Evolutionary conservation across 1,140 invertebrate genomes (phyloP).

Genomic region (Eriosoma lanigerum): DNA sequence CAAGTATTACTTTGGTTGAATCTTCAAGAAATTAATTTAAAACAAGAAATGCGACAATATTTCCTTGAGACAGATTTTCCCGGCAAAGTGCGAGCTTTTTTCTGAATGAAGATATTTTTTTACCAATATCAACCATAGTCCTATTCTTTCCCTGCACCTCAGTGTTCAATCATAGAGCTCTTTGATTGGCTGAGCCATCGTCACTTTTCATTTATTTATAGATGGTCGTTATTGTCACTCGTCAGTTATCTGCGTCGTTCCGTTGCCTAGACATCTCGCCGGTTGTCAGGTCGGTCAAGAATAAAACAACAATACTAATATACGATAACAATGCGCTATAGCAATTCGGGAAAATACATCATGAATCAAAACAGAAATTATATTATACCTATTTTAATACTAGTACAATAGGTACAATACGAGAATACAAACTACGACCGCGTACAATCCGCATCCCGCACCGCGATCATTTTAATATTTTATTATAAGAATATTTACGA

Average conservation of each 20-base stretch:
- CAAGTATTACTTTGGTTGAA: background rate
- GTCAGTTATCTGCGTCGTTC: background rate
- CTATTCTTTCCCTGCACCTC: background rate
- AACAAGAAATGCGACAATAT: background rate
- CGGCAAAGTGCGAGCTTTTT: background rate
- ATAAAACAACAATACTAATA: background rate
- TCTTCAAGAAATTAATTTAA: slow-evolving; percentile 18
- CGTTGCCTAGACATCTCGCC: background rate
- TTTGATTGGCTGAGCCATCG: background rate
- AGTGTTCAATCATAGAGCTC: background rate
- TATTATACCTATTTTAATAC: too few species aligned
- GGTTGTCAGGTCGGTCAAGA: background rate
- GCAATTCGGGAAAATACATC: too few species aligned
- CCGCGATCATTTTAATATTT: too few species aligned
- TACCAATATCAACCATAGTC: background rate
- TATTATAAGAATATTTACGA: too few species aligned
- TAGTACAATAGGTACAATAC: too few species aligned
- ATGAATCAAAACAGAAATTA: too few species aligned
- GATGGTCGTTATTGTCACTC: too few species aligned
- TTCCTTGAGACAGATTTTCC: background rate
- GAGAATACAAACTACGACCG: too few species aligned
- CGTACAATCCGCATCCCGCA: too few species aligned
- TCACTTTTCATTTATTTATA: too few species aligned
- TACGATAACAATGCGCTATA: too few species aligned
- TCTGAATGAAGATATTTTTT: background rate